Conservation (phyloP, 2,113 vertebrate genomes). For the Scalopus aquaticus region DNA sequence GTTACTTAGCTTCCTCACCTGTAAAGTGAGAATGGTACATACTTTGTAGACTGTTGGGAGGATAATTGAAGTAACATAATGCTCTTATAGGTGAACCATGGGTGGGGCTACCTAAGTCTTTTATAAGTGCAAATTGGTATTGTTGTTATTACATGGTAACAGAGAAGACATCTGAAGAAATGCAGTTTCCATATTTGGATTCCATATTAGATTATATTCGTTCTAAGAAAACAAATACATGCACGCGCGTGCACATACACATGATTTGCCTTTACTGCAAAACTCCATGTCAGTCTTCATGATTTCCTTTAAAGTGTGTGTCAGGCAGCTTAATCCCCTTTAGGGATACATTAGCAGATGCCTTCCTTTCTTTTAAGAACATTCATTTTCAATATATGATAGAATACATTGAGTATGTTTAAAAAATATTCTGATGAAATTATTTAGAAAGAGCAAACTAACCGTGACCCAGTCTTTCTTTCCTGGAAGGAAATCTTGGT, state of each 20-base stretch:
- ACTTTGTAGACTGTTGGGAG: not conserved
- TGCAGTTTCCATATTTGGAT: not conserved
- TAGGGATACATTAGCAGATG: not conserved
- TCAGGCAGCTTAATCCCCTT: not conserved
- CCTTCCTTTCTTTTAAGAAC: not conserved
- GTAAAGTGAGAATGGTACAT: not conserved
- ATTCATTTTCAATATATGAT: not conserved
- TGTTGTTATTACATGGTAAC: not conserved
- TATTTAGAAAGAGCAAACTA: not conserved
- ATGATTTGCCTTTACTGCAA: not conserved
- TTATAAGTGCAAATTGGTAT: not conserved
- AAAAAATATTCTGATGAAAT: not conserved
- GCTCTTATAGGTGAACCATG: not conserved
- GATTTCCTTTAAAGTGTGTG: not conserved
- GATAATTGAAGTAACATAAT: not conserved
- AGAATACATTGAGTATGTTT: not conserved
- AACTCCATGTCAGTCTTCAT: not conserved
- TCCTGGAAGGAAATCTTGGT: constrained; percentile 5
- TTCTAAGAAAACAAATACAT: not conserved
- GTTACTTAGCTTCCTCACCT: not conserved
- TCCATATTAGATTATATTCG: not conserved
- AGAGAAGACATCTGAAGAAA: not conserved
- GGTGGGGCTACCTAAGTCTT: not conserved
- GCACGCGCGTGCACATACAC: no score
- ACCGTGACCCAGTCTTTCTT: not conserved